Base-by-base conservation (phyloP, 1,140 invertebrate genomes). In the Macrotrachela quadricornifera region DNA sequence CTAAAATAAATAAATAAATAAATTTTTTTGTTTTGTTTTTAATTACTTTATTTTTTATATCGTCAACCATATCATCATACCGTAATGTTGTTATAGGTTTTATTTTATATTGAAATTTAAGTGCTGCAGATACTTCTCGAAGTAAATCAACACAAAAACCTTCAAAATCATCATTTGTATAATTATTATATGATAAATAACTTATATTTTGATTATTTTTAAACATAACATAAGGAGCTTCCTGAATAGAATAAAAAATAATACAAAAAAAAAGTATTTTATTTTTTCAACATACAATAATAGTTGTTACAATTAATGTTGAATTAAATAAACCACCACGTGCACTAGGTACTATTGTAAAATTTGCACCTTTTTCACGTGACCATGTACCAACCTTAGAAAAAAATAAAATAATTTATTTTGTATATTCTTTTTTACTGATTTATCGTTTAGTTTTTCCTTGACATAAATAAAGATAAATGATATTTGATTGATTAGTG, bases 131-230 rank as follows among this genome's bases (percentile, higher is more conserved):
- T 36, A 69, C 58, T 49, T 64, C 63, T 17, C 61, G 58, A 10
- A 96, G 73, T 46, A 96, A 73, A 69, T 97, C 91, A 55, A 97
- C 86, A 71, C 88, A 95, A 74, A 95, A 96, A 0, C 91, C 91
- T 64, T 91, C 85, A 51, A 66, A 68, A 14, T 41, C 21, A 21
- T 49, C 46, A 39, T 54, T 55, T 1, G 10, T 3, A 16, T 49
- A 16, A 4, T 12, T 30, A 30, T 4, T 41, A 76, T 82, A 84
- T 38, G 73, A 73, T 8, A 83, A 68, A 12, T 75, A 71, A 62
- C 73, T 73, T 8, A 83, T 67, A 12, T 81, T 76, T n/a, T 78
- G 75, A 59, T 76, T 75, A 18, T 60, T 77, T 62, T 82, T 86
- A 21, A 85, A 76, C 85, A 92, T 92, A n/a, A 94, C 84, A 71